phyloP scores from a whole-genome alignment of 2,113 vertebrate species.

The Pachycephala philippinensis region DNA sequence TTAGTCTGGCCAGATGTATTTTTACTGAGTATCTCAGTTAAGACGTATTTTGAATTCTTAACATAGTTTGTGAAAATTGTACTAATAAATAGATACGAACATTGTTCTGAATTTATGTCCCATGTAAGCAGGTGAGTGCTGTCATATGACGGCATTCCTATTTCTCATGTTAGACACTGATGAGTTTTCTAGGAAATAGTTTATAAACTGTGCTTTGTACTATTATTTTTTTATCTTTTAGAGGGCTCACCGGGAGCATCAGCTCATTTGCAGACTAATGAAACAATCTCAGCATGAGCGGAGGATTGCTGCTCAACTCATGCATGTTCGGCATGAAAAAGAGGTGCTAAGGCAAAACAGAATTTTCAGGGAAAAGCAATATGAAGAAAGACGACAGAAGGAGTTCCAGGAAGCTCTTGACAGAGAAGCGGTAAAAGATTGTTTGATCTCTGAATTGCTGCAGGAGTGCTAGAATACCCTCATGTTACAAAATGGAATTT shows the following conservation, averaged over 20 bases:
- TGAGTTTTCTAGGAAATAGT: not conserved
- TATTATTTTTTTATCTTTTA: slow-evolving; percentile 39
- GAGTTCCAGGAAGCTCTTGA: slow-evolving; percentile 88
- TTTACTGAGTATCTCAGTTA: not conserved
- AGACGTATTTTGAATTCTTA: not conserved
- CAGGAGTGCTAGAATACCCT: not conserved
- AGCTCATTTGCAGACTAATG: slow-evolving; percentile 84
- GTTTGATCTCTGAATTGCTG: not conserved
- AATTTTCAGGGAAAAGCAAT: slow-evolving; percentile 86
- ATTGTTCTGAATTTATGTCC: not conserved
- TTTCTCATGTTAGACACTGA: not conserved
- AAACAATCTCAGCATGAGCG: slow-evolving; percentile 88
- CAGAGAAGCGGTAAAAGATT: slow-evolving; percentile 81
- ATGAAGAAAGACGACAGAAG: slow-evolving; percentile 80
- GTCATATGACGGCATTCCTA: not conserved
- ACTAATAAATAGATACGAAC: not conserved
- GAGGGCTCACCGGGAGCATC: slow-evolving; percentile 82
- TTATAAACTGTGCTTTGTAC: not conserved
- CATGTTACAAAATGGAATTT: not conserved
- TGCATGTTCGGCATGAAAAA: slow-evolving; percentile 86
- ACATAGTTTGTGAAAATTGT: not conserved
- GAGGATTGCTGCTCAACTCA: slow-evolving; percentile 84
- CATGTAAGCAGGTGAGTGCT: not conserved
- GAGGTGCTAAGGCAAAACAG: slow-evolving; percentile 87
- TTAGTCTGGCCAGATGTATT: not conserved